Evolutionary conservation across 2,888 invertebrate genomes (phyloP), one percentile per base, ranked within the genome.

Genomic region (Eupithecia pulchellata): DNA sequence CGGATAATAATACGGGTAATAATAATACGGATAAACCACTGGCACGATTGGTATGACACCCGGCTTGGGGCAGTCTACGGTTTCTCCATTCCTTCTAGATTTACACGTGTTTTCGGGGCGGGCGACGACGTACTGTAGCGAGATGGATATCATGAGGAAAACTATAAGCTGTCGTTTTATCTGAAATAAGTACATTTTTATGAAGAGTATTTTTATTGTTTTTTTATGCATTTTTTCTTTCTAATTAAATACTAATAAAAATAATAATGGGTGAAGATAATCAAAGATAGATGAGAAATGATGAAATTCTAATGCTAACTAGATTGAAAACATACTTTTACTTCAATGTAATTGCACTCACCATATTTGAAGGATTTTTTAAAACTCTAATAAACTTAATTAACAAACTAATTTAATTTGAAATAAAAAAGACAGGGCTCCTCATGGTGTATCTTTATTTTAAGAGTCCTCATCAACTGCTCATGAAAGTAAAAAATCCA

Each of bases 1-100:
- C 42, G 42, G 42, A 47, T 47, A 47, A 47, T 67, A 70, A 42
- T 73, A 73, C 27, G 69, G 39, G 42, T 42, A 42, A 62, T 73
- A 70, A 61, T 64, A 61, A 30, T 65, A 66, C n/a, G 52, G 36
- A 25, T 69, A 69, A 29, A 52, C n/a, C 25, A 25, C 52, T 52
- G 52, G 52, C 52, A 52, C 2, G 52, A 52, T n/a, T n/a, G n/a
- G n/a, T n/a, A n/a, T 25, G n/a, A 47, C 20, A 8, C n/a, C 42
- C 39, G n/a, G n/a, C 4, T 5, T n/a, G 42, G 42, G n/a, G 20
- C 47, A 47, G 9, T 8, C 4, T 9, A 20, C 20, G 42, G n/a
- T 17, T 0, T 20, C 52, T 11, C 29, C 57, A 8, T 57, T 4
- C 8, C 57, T 52, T 52, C 52, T 52, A 4, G 11, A 11, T 3